phyloP scores from a whole-genome alignment of 2,888 invertebrate species.

The Rotaria magnacalcarata region DNA sequence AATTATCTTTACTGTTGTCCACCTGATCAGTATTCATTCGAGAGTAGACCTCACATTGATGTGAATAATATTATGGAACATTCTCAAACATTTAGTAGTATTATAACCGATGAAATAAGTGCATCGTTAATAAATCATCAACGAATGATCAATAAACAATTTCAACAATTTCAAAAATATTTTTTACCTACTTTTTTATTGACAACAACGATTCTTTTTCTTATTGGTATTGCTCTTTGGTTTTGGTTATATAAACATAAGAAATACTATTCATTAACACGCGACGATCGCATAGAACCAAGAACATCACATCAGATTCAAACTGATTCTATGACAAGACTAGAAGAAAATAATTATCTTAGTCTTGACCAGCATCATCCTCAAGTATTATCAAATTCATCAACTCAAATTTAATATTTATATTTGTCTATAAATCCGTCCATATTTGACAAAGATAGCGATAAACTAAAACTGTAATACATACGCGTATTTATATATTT shows the following conservation, averaged over 20 bases:
- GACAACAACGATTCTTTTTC: background rate
- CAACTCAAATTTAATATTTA: background rate
- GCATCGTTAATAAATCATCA: background rate
- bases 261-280: background rate
- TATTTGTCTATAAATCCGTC: background rate
- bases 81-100: background rate
- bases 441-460: background rate
- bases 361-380: background rate
- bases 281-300: background rate
- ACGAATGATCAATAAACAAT: background rate
- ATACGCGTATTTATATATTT: too few relatives aligned
- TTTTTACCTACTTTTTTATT: background rate
- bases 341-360: background rate
- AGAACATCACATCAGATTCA: background rate
- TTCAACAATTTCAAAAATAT: constrained; percentile 24
- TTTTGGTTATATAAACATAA: constrained; percentile 26
- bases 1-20: background rate
- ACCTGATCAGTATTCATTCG: background rate
- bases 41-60: background rate
- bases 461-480: too few relatives aligned
- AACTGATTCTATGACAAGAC: background rate
- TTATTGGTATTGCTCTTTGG: constrained; percentile 18
- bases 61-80: background rate
- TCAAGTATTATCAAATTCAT: background rate
- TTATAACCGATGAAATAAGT: background rate